Conservation (phyloP, 1,140 invertebrate genomes). For the Maconellicoccus hirsutus region DNA sequence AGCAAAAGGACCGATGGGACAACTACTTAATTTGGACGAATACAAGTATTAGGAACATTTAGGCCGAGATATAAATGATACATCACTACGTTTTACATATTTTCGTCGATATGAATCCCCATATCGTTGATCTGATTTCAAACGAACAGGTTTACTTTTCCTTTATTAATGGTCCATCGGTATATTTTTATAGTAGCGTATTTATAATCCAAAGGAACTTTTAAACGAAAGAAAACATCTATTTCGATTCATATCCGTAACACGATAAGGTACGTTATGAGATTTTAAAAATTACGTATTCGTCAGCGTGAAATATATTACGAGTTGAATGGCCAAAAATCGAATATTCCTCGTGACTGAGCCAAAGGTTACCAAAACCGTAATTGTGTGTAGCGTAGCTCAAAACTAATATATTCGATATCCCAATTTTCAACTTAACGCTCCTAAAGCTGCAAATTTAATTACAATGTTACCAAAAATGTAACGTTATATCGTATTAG, state of each 20-base stretch:
- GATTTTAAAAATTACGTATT: background rate
- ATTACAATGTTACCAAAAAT: slow-evolving; percentile 1
- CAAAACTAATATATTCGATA: background rate
- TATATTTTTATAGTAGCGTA: background rate
- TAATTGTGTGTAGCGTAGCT: background rate
- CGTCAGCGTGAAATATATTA: too few relatives aligned
- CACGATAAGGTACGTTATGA: background rate
- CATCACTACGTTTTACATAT: background rate
- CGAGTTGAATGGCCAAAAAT: background rate
- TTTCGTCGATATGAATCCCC: background rate
- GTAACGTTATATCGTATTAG: background rate
- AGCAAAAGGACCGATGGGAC: background rate
- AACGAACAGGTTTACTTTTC: background rate
- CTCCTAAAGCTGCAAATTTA: background rate
- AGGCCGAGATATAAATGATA: background rate
- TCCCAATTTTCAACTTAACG: background rate
- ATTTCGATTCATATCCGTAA: background rate
- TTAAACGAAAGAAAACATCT: background rate
- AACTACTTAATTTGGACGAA: background rate
- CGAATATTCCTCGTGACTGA: background rate
- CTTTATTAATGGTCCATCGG: background rate
- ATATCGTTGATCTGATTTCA: background rate
- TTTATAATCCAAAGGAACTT: background rate
- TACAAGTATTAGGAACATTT: slow-evolving; percentile 5
- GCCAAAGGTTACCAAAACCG: background rate